phyloP scores from a whole-genome alignment of 2,888 invertebrate species.

The Axea sp. region DNA sequence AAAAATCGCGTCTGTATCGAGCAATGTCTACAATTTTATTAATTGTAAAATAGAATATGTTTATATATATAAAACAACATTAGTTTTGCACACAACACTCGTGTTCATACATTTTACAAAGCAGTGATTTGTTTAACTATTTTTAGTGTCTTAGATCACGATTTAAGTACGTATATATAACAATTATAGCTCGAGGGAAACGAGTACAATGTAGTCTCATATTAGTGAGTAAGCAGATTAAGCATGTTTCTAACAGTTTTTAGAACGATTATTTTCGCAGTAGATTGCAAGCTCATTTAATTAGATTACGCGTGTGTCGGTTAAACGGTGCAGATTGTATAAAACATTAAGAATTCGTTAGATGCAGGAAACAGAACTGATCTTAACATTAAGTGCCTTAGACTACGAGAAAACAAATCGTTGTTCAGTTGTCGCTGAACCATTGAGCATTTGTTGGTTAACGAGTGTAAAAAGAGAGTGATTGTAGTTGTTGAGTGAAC shows the following conservation, averaged over 20 bases:
- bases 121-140: too few relatives aligned
- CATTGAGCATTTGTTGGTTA: slow-evolving; percentile 11
- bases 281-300: slow-evolving; percentile 21
- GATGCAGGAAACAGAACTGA: background rate
- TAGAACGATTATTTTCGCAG: slow-evolving; percentile 1
- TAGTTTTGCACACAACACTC: slow-evolving; percentile 11
- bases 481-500: slow-evolving; percentile 13
- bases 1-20: too few relatives aligned
- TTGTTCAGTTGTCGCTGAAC: background rate
- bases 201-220: slow-evolving; percentile 21
- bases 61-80: slow-evolving; percentile 28
- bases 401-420: slow-evolving; percentile 1
- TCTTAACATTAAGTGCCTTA: slow-evolving; percentile 9
- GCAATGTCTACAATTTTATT: slow-evolving; percentile 2
- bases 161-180: slow-evolving; percentile 12
- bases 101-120: slow-evolving; percentile 11
- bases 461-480: slow-evolving; percentile 11
- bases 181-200: slow-evolving; percentile 14
- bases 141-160: slow-evolving; percentile 3
- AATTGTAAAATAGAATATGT: background rate
- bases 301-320: slow-evolving; percentile 1
- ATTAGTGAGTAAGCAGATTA: slow-evolving; percentile 6
- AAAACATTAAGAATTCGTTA: slow-evolving; percentile 10
- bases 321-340: slow-evolving; percentile 3
- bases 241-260: slow-evolving; percentile 16